Conservation (phyloP, 2,797 vertebrate species). For the Tamandua tetradactyla region DNA sequence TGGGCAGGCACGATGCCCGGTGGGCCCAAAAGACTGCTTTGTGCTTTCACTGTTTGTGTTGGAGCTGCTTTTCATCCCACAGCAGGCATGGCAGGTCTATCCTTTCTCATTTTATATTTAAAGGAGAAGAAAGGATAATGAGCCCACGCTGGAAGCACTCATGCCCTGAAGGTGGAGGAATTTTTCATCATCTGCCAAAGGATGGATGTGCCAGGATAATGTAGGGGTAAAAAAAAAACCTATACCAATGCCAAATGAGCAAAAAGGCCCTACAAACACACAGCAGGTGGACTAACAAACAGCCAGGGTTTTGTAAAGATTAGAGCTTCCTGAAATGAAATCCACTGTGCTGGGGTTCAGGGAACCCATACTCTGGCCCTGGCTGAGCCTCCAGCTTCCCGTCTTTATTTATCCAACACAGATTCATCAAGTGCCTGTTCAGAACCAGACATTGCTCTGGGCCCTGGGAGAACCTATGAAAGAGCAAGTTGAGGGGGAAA, state of each 20-base stretch:
- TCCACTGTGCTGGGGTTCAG: accelerated
- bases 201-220: neutral
- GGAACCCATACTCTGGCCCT: neutral
- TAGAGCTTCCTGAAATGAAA: neutral
- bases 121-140: neutral
- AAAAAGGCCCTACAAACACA: accelerated
- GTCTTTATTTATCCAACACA: accelerated
- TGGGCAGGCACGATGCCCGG: neutral
- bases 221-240: neutral
- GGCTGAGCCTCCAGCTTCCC: accelerated
- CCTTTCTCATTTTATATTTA: neutral
- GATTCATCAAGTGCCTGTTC: too few relatives aligned
- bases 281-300: accelerated
- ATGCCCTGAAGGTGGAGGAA: neutral
- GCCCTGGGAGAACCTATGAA: neutral
- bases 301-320: too few relatives aligned
- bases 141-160: accelerated
- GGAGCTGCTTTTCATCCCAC: neutral
- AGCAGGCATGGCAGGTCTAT: accelerated
- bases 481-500: neutral
- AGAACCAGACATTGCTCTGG: neutral
- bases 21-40: too few relatives aligned
- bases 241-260: accelerated
- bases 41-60: neutral
- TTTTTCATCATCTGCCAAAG: accelerated